Percentiles rank a stretch among this genome's conserved stretches.
Evolutionary conservation across 1,140 invertebrate species (phyloP).

Genomic region (Oryzaephilus surinamensis): DNA sequence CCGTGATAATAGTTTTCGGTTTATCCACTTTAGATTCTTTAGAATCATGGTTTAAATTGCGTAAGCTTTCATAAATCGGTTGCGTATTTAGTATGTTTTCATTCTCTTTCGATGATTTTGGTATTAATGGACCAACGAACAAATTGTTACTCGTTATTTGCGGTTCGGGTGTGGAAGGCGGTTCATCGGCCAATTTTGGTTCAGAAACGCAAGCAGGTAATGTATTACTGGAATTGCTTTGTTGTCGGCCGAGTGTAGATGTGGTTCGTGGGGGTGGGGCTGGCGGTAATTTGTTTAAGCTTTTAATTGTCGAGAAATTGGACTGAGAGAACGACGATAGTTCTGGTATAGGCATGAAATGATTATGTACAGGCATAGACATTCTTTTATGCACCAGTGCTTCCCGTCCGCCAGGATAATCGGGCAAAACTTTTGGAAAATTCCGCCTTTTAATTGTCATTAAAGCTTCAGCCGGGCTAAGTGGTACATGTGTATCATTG

Average conservation of each 20-base stretch:
- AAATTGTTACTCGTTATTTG: conserved; percentile 40
- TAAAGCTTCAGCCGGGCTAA: conserved; percentile 58
- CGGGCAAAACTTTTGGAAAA: conserved; percentile 72
- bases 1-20: conserved; percentile 24
- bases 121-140: conserved; percentile 42
- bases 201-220: conserved; percentile 31
- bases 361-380: conserved; percentile 40
- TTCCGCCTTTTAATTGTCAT: conserved; percentile 62
- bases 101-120: conserved; percentile 21
- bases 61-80: conserved; percentile 25
- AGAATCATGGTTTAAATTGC: conserved; percentile 6
- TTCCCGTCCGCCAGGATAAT: conserved; percentile 42
- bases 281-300: conserved; percentile 42
- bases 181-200: conserved; percentile 36
- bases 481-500: conserved; percentile 31
- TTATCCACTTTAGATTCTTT: conserved; percentile 4
- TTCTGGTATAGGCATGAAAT: conserved; percentile 35
- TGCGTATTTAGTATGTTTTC: conserved; percentile 16
- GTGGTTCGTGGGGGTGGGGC: conserved; percentile 52
- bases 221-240: conserved; percentile 14
- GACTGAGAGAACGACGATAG: conserved; percentile 34
- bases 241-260: conserved; percentile 45
- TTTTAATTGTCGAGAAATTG: conserved; percentile 29
- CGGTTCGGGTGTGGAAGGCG: conserved; percentile 32
- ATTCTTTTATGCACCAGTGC: conserved; percentile 39